Percentiles rank a stretch among this genome's conserved stretches.
Evolutionary conservation across 53 echinoderm and acorn worm genomes (phyloP).

Genomic region (Stichopus horrens): DNA sequence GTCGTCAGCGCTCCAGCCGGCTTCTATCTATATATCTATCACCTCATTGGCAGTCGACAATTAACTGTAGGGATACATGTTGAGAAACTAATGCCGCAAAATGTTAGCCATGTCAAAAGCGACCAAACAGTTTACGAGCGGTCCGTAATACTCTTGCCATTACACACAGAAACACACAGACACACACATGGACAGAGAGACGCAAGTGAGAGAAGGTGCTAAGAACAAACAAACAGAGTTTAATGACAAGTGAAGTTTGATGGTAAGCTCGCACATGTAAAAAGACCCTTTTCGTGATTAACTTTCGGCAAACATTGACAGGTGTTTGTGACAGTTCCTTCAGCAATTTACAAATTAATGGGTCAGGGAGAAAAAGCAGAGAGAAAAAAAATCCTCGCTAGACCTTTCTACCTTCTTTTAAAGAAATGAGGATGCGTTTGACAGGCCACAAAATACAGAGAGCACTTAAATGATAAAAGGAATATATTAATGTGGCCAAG

Average conservation of each 20-base stretch:
- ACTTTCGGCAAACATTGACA: not conserved
- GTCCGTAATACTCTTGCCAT: not conserved
- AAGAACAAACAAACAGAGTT: not conserved
- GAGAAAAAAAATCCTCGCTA: not conserved
- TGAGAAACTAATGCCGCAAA: not conserved
- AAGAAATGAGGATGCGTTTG: not conserved
- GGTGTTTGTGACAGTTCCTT: slow-evolving; percentile 3
- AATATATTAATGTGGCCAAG: not conserved
- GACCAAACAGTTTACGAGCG: not conserved
- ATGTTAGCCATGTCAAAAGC: not conserved
- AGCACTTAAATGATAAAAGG: not conserved
- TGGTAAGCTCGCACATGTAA: not conserved
- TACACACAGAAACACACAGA: too few species aligned
- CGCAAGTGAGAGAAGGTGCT: not conserved
- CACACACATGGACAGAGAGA: not conserved
- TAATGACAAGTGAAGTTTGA: not conserved
- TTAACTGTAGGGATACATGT: not conserved
- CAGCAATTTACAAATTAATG: slow-evolving; percentile 3
- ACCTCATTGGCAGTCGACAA: not conserved
- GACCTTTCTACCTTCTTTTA: not conserved
- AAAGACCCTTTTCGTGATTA: not conserved
- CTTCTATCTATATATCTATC: too few species aligned
- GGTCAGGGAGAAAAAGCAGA: not conserved
- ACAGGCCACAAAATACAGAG: not conserved
- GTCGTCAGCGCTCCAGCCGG: too few species aligned